phyloP scores from a whole-genome alignment of 2,888 invertebrate genomes.

The Latrodectus elegans region DNA sequence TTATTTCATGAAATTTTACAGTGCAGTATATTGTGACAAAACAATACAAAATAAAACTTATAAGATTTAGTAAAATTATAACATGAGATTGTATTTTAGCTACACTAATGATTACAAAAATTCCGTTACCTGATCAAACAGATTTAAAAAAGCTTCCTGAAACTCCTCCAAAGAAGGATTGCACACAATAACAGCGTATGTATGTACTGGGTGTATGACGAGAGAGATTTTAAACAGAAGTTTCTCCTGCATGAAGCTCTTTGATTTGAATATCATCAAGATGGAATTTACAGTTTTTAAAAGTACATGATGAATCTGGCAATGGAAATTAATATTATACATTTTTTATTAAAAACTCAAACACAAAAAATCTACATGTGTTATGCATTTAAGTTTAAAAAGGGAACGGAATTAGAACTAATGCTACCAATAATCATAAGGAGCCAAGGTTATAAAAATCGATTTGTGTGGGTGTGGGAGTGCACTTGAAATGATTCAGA shows the following conservation, averaged over 20 bases:
- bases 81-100: too few relatives aligned
- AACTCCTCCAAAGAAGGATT: constrained; percentile 49
- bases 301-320: constrained; percentile 34
- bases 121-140: constrained; percentile 37
- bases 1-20: not conserved
- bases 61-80: not conserved
- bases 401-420: too few relatives aligned
- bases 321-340: not conserved
- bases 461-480: too few relatives aligned
- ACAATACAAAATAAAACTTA: not conserved
- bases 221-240: constrained; percentile 39
- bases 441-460: too few relatives aligned
- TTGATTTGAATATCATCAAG: constrained; percentile 27
- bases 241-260: not conserved
- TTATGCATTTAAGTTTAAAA: too few relatives aligned
- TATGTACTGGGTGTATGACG: constrained; percentile 15
- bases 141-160: constrained; percentile 30
- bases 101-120: not conserved
- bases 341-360: not conserved
- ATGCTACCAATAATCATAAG: too few relatives aligned
- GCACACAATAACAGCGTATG: constrained; percentile 29
- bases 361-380: not conserved
- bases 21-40: not conserved
- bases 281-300: constrained; percentile 44
- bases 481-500: too few relatives aligned